Conservation (phyloP, 1,140 invertebrate species). For the Drusus annulatus region DNA sequence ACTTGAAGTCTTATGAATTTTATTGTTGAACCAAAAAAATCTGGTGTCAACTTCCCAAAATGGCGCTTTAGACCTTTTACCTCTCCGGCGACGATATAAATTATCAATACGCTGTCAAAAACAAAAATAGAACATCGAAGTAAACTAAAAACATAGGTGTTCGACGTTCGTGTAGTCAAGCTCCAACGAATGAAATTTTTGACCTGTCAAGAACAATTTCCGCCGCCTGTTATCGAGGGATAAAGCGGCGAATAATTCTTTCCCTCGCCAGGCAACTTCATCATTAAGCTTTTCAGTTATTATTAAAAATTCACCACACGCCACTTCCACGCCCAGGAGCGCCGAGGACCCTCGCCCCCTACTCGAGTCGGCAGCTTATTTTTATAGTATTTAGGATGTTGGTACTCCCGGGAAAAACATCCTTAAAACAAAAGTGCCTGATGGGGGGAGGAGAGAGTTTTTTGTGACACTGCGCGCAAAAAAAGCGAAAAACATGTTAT, state of each 20-base stretch:
- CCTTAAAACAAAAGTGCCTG: constrained; percentile 59
- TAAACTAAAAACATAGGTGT: too few relatives aligned
- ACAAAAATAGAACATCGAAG: too few relatives aligned
- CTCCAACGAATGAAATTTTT: not conserved
- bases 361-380: constrained; percentile 46
- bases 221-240: not conserved
- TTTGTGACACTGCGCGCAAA: not conserved
- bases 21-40: too few relatives aligned
- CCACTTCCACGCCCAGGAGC: constrained; percentile 54
- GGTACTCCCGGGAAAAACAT: constrained; percentile 54
- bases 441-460: constrained; percentile 51
- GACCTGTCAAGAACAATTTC: constrained; percentile 24
- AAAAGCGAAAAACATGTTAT: not conserved
- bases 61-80: too few relatives aligned
- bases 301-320: constrained; percentile 60
- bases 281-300: constrained; percentile 59
- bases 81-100: too few relatives aligned
- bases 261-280: constrained; percentile 50
- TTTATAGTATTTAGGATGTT: constrained; percentile 57
- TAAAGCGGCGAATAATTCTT: constrained; percentile 13
- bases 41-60: too few relatives aligned
- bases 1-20: too few relatives aligned
- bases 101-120: too few relatives aligned
- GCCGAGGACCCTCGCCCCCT: constrained; percentile 48
- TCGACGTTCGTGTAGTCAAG: too few relatives aligned